phyloP scores from a whole-genome alignment of 2,888 invertebrate species.

The Volucella inanis region DNA sequence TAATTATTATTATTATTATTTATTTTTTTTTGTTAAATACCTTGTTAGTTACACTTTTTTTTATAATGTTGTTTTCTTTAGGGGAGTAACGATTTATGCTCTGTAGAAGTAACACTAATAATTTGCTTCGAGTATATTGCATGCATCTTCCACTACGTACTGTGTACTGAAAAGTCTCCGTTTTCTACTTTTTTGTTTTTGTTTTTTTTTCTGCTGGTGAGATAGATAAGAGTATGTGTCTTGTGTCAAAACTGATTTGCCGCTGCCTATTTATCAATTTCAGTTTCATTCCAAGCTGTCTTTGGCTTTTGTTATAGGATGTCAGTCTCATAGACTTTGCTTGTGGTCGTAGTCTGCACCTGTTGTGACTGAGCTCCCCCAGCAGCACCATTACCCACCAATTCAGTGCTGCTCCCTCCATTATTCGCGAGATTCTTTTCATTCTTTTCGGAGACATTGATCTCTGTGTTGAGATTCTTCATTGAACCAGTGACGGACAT shows the following conservation, averaged over 20 bases:
- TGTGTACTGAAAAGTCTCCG: conserved; percentile 49
- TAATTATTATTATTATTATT: conserved; percentile 16
- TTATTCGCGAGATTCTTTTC: conserved; percentile 78
- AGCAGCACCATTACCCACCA: conserved; percentile 61
- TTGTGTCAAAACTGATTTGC: conserved; percentile 32
- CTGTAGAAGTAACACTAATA: conserved; percentile 58
- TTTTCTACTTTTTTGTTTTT: conserved; percentile 1
- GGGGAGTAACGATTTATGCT: conserved; percentile 71
- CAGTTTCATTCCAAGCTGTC: conserved; percentile 82
- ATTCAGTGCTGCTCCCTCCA: conserved; percentile 72
- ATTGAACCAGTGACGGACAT: conserved; percentile 81
- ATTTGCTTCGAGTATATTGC: conserved; percentile 56
- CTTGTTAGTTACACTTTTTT: conserved; percentile 35
- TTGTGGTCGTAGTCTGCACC: conserved; percentile 85
- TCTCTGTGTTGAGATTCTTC: conserved; percentile 78
- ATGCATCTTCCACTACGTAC: conserved; percentile 55
- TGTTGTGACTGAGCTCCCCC: conserved; percentile 70
- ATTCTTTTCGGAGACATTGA: conserved; percentile 76
- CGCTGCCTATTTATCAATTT: conserved; percentile 78
- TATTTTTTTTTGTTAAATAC: conserved; percentile 17
- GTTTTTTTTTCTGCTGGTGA: neutral
- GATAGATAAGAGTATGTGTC: conserved; percentile 30
- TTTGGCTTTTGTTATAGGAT: conserved; percentile 90
- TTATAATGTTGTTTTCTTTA: conserved; percentile 29
- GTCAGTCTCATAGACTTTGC: conserved; percentile 95